phyloP scores from a whole-genome alignment of 1,140 invertebrate genomes.

The Antheraea mylitta region DNA sequence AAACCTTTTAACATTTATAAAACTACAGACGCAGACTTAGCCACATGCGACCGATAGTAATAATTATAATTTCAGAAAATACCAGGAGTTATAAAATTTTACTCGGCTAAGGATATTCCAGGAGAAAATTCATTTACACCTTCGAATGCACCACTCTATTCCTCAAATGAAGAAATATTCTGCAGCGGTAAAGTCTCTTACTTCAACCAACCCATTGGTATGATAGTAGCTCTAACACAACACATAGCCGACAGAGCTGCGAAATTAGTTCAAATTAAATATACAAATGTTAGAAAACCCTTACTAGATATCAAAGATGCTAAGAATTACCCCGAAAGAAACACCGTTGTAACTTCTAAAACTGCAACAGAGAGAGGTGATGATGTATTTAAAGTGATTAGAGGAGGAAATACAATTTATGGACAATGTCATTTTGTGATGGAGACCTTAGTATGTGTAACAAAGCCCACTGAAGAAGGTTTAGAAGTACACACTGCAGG shows the following conservation, averaged over 20 bases:
- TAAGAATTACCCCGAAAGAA: slow-evolving; percentile 52
- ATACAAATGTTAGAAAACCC: slow-evolving; percentile 53
- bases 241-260: slow-evolving; percentile 80
- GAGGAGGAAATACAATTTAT: slow-evolving; percentile 45
- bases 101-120: slow-evolving; percentile 85
- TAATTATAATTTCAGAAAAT: slow-evolving; percentile 26
- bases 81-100: slow-evolving; percentile 63
- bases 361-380: slow-evolving; percentile 37
- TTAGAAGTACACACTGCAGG: slow-evolving; percentile 80
- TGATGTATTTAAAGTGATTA: slow-evolving; percentile 48
- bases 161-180: slow-evolving; percentile 75
- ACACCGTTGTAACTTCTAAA: slow-evolving; percentile 10
- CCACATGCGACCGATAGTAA: too few species aligned
- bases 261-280: slow-evolving; percentile 82
- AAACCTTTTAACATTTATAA: too few species aligned
- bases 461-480: slow-evolving; percentile 82
- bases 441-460: slow-evolving; percentile 81
- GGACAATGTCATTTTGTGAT: slow-evolving; percentile 52
- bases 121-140: slow-evolving; percentile 81
- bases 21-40: too few species aligned
- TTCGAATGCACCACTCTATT: slow-evolving; percentile 8
- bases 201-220: slow-evolving; percentile 84
- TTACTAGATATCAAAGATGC: slow-evolving; percentile 82
- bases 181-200: slow-evolving; percentile 71
- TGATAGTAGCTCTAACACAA: slow-evolving; percentile 82